These are phyloP conservation scores for Rhagonycha fulva DNA, from an alignment of 2,888 invertebrate genomes.

Conservation along the genomic window DNA sequence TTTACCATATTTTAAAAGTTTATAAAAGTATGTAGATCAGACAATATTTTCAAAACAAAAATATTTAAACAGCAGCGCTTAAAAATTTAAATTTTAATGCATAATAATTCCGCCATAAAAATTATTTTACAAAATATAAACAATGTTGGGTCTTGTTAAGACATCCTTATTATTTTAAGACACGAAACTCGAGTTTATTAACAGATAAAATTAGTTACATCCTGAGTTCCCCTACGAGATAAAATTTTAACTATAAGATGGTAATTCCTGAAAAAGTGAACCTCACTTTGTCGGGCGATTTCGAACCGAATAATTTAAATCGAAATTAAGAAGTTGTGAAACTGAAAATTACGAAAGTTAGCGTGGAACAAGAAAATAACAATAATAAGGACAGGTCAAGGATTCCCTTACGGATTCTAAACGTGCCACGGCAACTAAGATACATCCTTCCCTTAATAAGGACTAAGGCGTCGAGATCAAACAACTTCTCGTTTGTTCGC, in stretches of 20 bases:
- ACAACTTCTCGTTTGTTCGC: constrained; percentile 4
- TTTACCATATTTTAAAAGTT: background rate
- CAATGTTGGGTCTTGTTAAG: background rate
- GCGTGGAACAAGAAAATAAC: background rate
- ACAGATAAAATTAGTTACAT: background rate
- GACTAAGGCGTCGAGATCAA: constrained; percentile 5
- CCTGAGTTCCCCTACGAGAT: background rate
- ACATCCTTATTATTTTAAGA: background rate
- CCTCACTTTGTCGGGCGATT: background rate
- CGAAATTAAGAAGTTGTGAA: background rate
- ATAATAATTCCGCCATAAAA: background rate
- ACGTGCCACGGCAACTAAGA: background rate
- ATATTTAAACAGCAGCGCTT: background rate
- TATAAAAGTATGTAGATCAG: background rate
- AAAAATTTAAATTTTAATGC: background rate
- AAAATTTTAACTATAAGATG: background rate
- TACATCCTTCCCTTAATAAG: background rate
- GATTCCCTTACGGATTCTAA: constrained; percentile 1
- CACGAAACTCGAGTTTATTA: background rate
- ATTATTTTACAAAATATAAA: background rate
- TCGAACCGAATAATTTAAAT: background rate
- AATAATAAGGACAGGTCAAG: constrained; percentile 7
- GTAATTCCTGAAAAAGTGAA: background rate
- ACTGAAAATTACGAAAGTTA: constrained; percentile 2
- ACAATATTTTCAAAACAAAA: background rate